A percentile compares a stretch with the other conserved stretches of the same genome.
Evolutionary conservation across 2,888 invertebrate species (phyloP).

Genomic region (Ethmia dodecea): DNA sequence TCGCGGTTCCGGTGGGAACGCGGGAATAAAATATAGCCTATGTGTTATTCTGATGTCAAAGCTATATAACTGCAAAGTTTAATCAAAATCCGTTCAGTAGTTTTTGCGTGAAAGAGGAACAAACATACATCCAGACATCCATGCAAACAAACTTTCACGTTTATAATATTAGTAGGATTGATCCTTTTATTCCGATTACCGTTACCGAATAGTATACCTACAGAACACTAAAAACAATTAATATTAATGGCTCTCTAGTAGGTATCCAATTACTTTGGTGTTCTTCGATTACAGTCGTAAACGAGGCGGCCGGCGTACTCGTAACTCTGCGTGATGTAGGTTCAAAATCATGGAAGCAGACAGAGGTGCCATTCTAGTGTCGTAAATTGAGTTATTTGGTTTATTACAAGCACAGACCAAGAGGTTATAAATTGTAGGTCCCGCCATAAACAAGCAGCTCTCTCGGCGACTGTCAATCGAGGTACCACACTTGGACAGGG

Average conservation of each 20-base stretch:
- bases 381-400: conserved; percentile 58
- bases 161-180: neutral
- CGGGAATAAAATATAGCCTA: no score
- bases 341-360: conserved; percentile 38
- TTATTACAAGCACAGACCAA: conserved; percentile 50
- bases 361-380: conserved; percentile 39
- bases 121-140: no score
- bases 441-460: conserved; percentile 43
- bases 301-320: conserved; percentile 21
- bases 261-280: neutral
- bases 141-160: neutral
- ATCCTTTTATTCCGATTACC: neutral
- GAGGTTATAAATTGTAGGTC: conserved; percentile 44
- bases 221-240: neutral
- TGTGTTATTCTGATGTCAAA: no score
- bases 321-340: conserved; percentile 46
- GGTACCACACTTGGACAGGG: conserved; percentile 3
- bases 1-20: no score
- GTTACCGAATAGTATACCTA: neutral
- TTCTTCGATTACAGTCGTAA: neutral
- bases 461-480: conserved; percentile 53
- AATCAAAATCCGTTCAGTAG: no score
- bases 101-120: no score
- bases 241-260: neutral
- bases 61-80: no score